Conservation (phyloP, 1,140 invertebrate species). For the Conus ventricosus region DNA sequence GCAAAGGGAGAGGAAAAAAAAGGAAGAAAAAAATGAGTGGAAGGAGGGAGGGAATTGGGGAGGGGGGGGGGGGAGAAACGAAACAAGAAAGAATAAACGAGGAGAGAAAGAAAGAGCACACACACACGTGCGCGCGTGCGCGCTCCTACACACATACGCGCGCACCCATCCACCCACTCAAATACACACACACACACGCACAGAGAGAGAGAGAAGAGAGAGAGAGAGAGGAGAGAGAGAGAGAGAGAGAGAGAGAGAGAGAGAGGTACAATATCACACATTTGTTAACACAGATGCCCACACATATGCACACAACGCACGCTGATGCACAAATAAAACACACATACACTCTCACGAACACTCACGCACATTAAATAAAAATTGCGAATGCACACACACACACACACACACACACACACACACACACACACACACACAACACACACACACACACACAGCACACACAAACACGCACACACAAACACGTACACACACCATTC, state of each 20-base stretch:
- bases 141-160: neutral
- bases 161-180: neutral
- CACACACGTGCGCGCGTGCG: neutral
- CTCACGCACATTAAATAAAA: no score
- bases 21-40: no score
- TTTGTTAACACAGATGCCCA: no score
- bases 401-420: neutral
- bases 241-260: neutral
- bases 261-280: no score
- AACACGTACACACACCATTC: no score
- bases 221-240: neutral
- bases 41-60: no score
- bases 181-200: neutral
- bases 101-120: neutral
- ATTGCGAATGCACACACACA: neutral
- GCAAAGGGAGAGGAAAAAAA: no score
- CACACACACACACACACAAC: neutral
- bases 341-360: neutral
- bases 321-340: neutral
- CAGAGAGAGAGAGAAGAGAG: neutral
- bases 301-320: no score
- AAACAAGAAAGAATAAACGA: no score
- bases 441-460: slow-evolving; percentile 15
- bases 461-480: neutral
- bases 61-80: no score